Evolutionary conservation across 2,113 vertebrate species (phyloP).

Genomic region (Nyctibius bracteatus): DNA sequence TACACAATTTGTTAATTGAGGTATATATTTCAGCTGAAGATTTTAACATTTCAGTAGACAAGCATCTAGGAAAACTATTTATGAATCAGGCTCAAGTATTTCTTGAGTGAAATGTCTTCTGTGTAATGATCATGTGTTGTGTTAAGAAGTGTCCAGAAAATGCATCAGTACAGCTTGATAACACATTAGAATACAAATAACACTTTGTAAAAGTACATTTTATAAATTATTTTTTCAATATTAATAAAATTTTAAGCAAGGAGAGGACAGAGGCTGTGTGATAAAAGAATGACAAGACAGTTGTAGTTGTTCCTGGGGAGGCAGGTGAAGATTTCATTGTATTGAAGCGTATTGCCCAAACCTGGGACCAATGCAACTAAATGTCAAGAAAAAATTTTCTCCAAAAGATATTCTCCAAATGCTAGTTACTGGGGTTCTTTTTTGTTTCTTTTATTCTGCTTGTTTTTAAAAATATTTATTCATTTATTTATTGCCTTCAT

Average conservation of each 20-base stretch:
- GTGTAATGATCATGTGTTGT: background rate
- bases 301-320: background rate
- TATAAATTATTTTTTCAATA: background rate
- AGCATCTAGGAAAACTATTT: background rate
- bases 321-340: background rate
- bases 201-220: background rate
- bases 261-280: background rate
- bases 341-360: background rate
- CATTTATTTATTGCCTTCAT: background rate
- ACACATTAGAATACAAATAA: background rate
- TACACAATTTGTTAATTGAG: conserved; percentile 20
- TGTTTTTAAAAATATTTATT: background rate
- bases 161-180: background rate
- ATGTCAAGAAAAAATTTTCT: background rate
- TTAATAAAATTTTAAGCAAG: background rate
- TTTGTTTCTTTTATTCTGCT: background rate
- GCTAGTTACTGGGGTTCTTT: background rate
- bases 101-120: background rate
- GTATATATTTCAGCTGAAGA: background rate
- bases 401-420: background rate
- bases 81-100: background rate
- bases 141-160: background rate
- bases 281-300: background rate
- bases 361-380: background rate
- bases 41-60: background rate